phyloP scores from a whole-genome alignment of 2,888 invertebrate genomes.

The Nomada ruficornis region DNA sequence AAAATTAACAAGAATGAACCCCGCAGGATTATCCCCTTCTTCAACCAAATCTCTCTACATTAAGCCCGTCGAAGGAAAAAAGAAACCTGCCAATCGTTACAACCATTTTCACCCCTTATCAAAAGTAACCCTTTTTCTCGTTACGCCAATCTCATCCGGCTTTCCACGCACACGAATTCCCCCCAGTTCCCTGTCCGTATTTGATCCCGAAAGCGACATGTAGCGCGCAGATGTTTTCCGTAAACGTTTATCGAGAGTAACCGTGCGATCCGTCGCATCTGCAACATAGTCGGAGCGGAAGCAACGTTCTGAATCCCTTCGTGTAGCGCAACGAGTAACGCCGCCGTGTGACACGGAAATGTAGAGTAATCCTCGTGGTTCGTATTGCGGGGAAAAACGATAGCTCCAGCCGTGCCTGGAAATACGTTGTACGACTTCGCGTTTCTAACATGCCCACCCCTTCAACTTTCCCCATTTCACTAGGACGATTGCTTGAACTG shows the following conservation, averaged over 20 bases:
- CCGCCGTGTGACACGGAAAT: constrained; percentile 23
- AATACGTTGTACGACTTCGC: constrained; percentile 44
- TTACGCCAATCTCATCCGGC: neutral
- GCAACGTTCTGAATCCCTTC: constrained; percentile 30
- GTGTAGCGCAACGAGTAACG: constrained; percentile 31
- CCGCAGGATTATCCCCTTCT: no score
- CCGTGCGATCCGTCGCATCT: constrained; percentile 16
- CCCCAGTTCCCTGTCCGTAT: no score
- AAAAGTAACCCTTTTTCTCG: neutral
- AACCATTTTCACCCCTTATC: neutral
- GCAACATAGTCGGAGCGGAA: neutral
- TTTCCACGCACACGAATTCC: neutral
- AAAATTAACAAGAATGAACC: no score
- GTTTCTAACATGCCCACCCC: neutral
- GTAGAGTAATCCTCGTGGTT: constrained; percentile 41
- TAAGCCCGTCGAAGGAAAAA: no score
- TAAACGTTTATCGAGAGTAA: constrained; percentile 41
- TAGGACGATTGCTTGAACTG: neutral
- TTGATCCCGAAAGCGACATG: neutral
- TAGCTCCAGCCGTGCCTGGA: constrained; percentile 21
- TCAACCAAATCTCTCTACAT: no score
- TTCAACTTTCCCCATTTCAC: constrained; percentile 1
- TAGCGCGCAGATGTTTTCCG: constrained; percentile 22
- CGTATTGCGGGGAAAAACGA: constrained; percentile 25
- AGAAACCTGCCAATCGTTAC: neutral